A percentile compares a stretch with the other conserved stretches of the same genome.
Evolutionary conservation across 1,140 invertebrate genomes (phyloP).

Genomic region (Bombus fervidus): DNA sequence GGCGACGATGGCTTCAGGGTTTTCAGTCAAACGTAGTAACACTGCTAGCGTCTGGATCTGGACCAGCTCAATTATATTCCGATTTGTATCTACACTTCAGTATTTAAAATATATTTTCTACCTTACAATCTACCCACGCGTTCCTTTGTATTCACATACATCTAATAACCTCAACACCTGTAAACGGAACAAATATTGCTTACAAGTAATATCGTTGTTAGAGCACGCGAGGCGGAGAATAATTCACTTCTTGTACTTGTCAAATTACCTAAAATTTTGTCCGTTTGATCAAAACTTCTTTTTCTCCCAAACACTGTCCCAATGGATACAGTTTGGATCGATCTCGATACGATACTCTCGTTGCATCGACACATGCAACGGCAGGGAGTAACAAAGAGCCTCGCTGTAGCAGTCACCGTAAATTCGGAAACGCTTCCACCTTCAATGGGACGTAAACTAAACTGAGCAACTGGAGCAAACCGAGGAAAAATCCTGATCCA

Average conservation of each 20-base stretch:
- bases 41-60: no score
- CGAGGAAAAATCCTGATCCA: neutral
- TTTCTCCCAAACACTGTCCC: neutral
- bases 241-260: neutral
- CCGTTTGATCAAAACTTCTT: neutral
- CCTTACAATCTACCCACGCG: no score
- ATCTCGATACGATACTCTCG: neutral
- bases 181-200: no score
- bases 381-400: neutral
- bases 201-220: no score
- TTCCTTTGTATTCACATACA: no score
- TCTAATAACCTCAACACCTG: no score
- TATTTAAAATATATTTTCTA: no score
- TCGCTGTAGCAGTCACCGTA: neutral
- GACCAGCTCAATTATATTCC: no score
- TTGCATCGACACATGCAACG: neutral
- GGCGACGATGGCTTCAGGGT: no score
- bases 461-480: neutral
- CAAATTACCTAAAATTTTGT: neutral
- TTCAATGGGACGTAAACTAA: conserved; percentile 8
- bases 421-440: neutral
- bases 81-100: no score
- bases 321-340: neutral
- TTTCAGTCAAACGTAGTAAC: no score
- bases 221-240: neutral